Evolutionary conservation across 2,113 vertebrate species (phyloP), one percentile per base, ranked within the genome.

Genomic region (Pseudopodoces humilis): DNA sequence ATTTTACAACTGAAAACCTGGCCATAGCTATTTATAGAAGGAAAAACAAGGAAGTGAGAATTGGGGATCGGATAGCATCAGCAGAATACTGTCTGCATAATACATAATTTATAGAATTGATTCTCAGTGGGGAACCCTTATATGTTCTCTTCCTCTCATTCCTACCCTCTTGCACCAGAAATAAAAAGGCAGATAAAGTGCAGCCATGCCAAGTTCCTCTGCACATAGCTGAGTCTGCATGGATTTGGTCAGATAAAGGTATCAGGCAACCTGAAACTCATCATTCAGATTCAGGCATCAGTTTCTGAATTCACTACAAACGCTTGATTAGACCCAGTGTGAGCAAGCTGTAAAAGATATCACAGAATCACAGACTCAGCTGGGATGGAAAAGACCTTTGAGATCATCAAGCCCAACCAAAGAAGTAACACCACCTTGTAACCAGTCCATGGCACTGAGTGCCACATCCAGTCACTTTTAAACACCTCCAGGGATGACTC

Each of bases 61-160:
- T 53, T 96, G 85, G 93, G 91, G 76, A 96, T 97, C 68, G 55
- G 94, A 94, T 91, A 97, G 44, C 91, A 97, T 95, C 90, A 94
- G 94, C 86, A 93, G 95, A 98, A 96, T 50, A 97, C 90, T 60
- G 86, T 83, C 91, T 96, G 94, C 76, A 96, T 95, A 97, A 98
- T 97, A 94, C 85, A 97, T 97, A 96, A 97, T 97, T 97, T 97
- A 98, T 97, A 85, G 95, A 78, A 72, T 71, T 77, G 94, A 94
- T 84, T 96, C 96, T 93, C 96, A 94, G 70, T 92, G 76, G 97
- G 90, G 77, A 96, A 93, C 70, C 90, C 84, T 96, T 82, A 75
- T 77, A 90, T 60, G 96, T 86, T 82, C 94, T 67, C 83, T 94
- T 94, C 86, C 82, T 97, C 72, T 95, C 59, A n/a, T 79, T 71